Conservation (phyloP, 2,888 invertebrate species). For the Drosophila siamana region DNA sequence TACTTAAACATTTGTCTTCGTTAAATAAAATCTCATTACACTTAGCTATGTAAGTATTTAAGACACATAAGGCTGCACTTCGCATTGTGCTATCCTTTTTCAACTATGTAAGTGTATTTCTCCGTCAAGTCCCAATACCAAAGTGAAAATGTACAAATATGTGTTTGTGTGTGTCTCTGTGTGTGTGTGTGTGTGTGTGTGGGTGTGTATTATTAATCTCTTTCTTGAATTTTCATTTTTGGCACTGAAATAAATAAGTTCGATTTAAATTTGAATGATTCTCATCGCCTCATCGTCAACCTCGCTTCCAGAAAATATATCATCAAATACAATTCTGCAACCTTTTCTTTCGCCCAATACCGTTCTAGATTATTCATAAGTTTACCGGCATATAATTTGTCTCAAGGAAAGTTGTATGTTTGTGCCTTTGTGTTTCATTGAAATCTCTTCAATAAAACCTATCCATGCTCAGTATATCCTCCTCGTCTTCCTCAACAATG, state of each 20-base stretch:
- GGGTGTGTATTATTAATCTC: slow-evolving; percentile 13
- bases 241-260: slow-evolving; percentile 55
- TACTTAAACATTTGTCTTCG: slow-evolving; percentile 11
- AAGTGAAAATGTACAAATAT: slow-evolving; percentile 67
- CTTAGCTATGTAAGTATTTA: slow-evolving; percentile 84
- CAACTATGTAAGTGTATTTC: slow-evolving; percentile 41
- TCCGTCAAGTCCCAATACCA: slow-evolving; percentile 35
- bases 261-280: slow-evolving; percentile 21
- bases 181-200: background rate
- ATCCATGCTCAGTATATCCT: slow-evolving; percentile 83
- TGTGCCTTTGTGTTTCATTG: slow-evolving; percentile 58
- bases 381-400: background rate
- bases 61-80: slow-evolving; percentile 85
- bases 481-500: slow-evolving; percentile 83
- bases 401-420: background rate
- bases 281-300: background rate
- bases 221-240: slow-evolving; percentile 39
- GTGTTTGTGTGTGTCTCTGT: no score
- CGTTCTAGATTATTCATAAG: background rate
- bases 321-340: slow-evolving; percentile 40
- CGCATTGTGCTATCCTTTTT: slow-evolving; percentile 68
- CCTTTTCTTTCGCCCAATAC: background rate
- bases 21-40: slow-evolving; percentile 76
- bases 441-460: slow-evolving; percentile 85
- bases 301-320: slow-evolving; percentile 20